Percentiles rank a stretch among this genome's conserved stretches.
Evolutionary conservation across 2,113 vertebrate genomes (phyloP).

Genomic region (Macrotus californicus): DNA sequence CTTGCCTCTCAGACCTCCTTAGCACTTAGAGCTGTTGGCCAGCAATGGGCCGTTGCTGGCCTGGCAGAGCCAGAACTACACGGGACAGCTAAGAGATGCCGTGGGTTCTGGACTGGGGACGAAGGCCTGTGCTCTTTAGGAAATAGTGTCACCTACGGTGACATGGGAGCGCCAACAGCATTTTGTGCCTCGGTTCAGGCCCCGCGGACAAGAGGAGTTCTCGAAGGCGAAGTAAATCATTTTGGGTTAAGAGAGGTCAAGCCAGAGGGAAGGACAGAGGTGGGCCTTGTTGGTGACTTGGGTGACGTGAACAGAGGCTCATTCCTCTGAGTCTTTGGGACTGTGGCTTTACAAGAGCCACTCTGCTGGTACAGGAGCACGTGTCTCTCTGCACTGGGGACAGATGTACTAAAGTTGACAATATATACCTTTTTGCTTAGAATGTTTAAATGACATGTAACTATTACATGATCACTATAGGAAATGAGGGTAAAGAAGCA

Average conservation of each 20-base stretch:
- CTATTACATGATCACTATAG: not conserved
- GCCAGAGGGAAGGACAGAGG: not conserved
- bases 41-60: fast-evolving
- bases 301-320: not conserved
- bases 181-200: not conserved
- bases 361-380: fast-evolving
- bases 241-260: not conserved
- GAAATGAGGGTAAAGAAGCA: not conserved
- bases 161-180: not conserved
- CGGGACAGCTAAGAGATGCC: fast-evolving
- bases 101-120: fast-evolving
- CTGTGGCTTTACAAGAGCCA: not conserved
- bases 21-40: not conserved
- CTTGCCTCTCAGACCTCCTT: not conserved
- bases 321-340: not conserved
- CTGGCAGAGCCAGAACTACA: fast-evolving
- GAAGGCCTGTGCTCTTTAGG: not conserved
- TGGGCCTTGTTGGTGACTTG: not conserved
- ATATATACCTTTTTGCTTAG: not conserved
- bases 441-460: not conserved
- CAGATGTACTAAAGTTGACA: not conserved
- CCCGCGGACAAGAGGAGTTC: not conserved
- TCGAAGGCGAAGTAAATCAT: not conserved
- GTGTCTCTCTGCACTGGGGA: not conserved
- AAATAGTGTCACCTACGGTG: not conserved